phyloP scores from a whole-genome alignment of 2,113 vertebrate species.

The Perca flavescens region DNA sequence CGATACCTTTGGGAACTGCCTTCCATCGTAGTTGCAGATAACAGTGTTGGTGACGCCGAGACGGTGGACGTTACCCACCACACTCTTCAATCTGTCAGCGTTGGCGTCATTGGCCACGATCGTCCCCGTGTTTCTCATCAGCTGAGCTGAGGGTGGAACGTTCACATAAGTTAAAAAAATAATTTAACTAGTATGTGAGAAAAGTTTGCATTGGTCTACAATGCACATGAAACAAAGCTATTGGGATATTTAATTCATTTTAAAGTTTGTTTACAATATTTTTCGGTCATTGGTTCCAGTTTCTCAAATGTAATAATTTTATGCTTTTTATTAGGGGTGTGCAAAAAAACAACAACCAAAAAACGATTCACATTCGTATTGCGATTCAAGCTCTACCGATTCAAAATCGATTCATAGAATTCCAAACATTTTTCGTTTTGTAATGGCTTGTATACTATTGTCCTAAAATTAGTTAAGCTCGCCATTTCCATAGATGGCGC shows the following conservation, averaged over 20 bases:
- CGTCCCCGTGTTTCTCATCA: constrained; percentile 97
- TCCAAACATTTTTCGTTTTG: too few species aligned
- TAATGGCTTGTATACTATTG: too few species aligned
- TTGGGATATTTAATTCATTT: neutral
- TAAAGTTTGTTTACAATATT: neutral
- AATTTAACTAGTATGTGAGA: neutral
- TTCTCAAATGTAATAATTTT: neutral
- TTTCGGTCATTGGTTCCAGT: neutral
- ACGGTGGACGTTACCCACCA: constrained; percentile 96
- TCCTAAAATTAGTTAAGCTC: too few species aligned
- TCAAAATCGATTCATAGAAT: too few species aligned
- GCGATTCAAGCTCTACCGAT: too few species aligned
- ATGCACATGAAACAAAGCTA: neutral
- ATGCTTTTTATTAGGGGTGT: neutral
- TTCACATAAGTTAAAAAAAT: neutral
- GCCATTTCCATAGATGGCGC: too few species aligned
- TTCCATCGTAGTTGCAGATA: constrained; percentile 93
- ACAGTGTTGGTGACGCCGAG: constrained; percentile 94
- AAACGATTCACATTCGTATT: too few species aligned
- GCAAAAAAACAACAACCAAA: too few species aligned
- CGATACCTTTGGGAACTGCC: constrained; percentile 94
- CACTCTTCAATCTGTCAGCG: constrained; percentile 90
- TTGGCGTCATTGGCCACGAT: constrained; percentile 95
- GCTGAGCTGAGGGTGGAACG: constrained; percentile 86
- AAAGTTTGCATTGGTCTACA: neutral